Evolutionary conservation across 2,888 invertebrate genomes (phyloP).

Genomic region (Odontothrips loti): DNA sequence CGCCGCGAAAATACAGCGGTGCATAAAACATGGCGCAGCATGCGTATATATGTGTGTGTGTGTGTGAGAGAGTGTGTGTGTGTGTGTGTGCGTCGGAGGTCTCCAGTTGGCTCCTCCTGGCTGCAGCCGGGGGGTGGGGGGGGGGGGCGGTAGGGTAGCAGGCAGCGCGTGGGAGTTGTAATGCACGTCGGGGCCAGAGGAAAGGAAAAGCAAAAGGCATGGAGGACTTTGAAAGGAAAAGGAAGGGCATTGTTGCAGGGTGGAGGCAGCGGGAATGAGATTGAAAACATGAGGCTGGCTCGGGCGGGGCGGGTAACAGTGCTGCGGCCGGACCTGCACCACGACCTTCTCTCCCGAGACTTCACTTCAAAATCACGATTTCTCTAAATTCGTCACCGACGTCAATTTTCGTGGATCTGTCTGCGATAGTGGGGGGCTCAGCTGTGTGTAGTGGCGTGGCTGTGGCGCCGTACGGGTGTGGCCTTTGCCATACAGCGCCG

Average conservation of each 20-base stretch:
- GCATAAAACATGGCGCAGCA: conserved; percentile 14
- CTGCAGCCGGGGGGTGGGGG: background rate
- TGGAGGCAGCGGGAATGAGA: background rate
- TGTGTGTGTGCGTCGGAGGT: too few species aligned
- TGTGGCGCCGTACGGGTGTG: too few species aligned
- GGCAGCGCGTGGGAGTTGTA: background rate
- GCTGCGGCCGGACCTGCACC: background rate
- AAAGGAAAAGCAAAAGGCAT: background rate
- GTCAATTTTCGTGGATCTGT: too few species aligned
- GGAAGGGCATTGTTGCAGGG: background rate
- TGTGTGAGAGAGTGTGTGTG: too few species aligned
- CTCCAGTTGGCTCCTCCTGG: background rate
- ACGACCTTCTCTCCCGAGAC: too few species aligned
- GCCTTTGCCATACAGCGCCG: too few species aligned
- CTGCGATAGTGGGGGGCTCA: too few species aligned
- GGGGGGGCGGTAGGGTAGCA: background rate
- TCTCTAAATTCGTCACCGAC: too few species aligned
- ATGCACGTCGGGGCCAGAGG: background rate
- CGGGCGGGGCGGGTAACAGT: background rate
- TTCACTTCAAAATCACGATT: too few species aligned
- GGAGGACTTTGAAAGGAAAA: background rate
- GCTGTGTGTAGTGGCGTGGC: too few species aligned
- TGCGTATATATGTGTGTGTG: background rate
- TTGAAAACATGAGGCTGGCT: conserved; percentile 11
- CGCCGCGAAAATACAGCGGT: conserved; percentile 10